phyloP scores from a whole-genome alignment of 1,140 invertebrate species.

The Chelonus insularis region DNA sequence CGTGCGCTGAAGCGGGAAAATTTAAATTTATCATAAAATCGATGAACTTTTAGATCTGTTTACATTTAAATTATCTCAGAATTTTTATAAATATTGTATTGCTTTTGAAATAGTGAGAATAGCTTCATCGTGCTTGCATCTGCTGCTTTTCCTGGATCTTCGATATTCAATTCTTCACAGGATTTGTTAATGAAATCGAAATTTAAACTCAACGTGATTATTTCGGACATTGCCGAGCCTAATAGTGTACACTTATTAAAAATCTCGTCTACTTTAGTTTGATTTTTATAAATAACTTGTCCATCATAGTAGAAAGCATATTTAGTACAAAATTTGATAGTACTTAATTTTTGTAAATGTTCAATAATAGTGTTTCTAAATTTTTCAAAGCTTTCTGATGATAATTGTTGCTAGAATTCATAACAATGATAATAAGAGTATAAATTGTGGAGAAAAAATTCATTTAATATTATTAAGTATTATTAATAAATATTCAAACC shows the following conservation, averaged over 20 bases:
- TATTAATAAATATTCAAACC: slow-evolving; percentile 22
- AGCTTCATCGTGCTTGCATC: too few species aligned
- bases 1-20: too few species aligned
- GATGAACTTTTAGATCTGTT: too few species aligned
- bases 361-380: slow-evolving; percentile 32
- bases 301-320: slow-evolving; percentile 32
- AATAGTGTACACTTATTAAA: slow-evolving; percentile 37
- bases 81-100: too few species aligned
- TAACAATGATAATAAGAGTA: too few species aligned
- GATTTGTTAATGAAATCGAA: slow-evolving; percentile 39
- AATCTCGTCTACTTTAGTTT: slow-evolving; percentile 30
- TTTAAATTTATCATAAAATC: too few species aligned
- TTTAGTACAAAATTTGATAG: slow-evolving; percentile 33
- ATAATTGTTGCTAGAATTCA: slow-evolving; percentile 40
- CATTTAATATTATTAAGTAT: not conserved
- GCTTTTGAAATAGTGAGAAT: too few species aligned
- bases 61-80: too few species aligned
- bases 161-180: slow-evolving; percentile 32
- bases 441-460: slow-evolving; percentile 23
- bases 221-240: slow-evolving; percentile 32
- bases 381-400: slow-evolving; percentile 15
- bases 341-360: slow-evolving; percentile 31
- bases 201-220: slow-evolving; percentile 42
- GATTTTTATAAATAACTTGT: slow-evolving; percentile 31
- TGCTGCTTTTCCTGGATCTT: too few species aligned